Percentiles rank a stretch among this genome's conserved stretches.
These are phyloP conservation scores for Zootermopsis nevadensis DNA, from an alignment of 2,888 invertebrate species.

Conservation along the genomic window DNA sequence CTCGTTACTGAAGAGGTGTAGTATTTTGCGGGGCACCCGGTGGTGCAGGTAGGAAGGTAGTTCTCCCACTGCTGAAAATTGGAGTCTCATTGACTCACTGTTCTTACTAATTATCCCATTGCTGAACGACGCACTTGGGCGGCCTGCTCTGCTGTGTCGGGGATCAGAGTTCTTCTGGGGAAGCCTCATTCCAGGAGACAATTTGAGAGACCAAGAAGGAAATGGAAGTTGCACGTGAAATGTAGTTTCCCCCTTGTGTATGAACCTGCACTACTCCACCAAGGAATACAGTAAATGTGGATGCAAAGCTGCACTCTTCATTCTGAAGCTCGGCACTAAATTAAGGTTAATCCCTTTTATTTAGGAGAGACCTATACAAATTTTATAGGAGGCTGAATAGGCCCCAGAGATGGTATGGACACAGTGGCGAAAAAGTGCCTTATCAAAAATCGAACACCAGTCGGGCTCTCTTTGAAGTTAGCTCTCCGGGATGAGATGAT, in stretches of 20 bases:
- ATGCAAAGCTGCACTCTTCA: background rate
- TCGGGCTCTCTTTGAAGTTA: no score
- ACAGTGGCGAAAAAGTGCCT: no score
- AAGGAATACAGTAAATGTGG: background rate
- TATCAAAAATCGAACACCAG: no score
- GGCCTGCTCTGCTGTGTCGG: background rate
- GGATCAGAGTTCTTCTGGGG: background rate
- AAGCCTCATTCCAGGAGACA: background rate
- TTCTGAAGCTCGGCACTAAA: background rate
- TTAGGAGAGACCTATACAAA: no score
- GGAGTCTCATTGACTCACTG: background rate
- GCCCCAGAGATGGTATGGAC: no score
- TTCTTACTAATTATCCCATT: background rate
- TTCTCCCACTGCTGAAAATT: slow-evolving; percentile 16
- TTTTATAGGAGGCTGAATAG: no score
- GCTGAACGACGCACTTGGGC: background rate
- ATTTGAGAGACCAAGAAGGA: background rate
- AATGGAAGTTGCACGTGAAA: no score
- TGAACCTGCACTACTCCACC: background rate
- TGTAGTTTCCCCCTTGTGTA: no score
- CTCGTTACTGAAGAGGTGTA: background rate
- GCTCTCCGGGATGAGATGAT: no score
- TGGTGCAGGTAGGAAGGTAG: slow-evolving; percentile 21
- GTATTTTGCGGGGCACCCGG: background rate
- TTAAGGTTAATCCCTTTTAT: no score